These are phyloP conservation scores for Sebastes steindachneri DNA, from an alignment of 2,797 vertebrate genomes.

Conservation along the genomic window DNA sequence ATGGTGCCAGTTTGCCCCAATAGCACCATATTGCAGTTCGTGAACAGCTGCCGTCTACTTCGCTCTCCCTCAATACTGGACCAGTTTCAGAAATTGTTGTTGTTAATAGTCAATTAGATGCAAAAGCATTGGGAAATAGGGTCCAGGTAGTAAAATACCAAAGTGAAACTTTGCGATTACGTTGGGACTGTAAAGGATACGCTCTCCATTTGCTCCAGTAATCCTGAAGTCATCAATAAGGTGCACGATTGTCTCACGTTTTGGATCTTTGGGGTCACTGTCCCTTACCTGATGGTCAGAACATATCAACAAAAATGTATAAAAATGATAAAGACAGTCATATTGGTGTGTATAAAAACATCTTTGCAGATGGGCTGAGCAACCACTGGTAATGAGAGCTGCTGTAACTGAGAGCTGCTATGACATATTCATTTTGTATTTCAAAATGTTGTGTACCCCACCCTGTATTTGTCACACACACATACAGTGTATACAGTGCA, in stretches of 20 bases:
- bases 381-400: neutral
- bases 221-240: conserved; percentile 92
- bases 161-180: no score
- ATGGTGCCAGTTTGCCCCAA: no score
- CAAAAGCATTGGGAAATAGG: no score
- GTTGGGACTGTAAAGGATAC: conserved; percentile 83
- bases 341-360: neutral
- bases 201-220: conserved; percentile 86
- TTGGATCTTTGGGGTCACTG: conserved; percentile 87
- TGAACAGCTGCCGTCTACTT: no score
- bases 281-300: conserved; percentile 83
- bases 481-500: neutral
- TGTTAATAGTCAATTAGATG: no score
- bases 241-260: conserved; percentile 82
- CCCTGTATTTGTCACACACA: neutral
- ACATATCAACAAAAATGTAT: neutral
- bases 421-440: neutral
- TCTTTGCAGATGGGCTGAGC: neutral
- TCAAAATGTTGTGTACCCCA: neutral
- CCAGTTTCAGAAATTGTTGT: no score
- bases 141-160: no score
- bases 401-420: neutral
- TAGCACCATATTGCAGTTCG: accelerated
- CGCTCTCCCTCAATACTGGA: no score
- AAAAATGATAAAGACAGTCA: neutral